Conservation (phyloP, 2,888 invertebrate genomes). For the Neria commutata region DNA sequence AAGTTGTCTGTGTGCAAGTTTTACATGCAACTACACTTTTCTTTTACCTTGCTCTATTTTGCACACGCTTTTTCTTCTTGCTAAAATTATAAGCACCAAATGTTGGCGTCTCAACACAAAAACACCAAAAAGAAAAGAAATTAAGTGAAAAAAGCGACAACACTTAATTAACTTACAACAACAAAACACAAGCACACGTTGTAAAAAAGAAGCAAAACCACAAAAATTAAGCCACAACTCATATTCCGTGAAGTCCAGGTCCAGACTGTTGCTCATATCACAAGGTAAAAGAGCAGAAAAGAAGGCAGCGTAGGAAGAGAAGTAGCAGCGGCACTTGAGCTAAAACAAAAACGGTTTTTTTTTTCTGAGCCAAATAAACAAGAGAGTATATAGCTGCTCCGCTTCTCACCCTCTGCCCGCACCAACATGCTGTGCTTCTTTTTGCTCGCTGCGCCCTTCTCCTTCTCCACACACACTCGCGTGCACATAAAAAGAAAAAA, state of each 20-base stretch:
- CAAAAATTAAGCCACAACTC: not conserved
- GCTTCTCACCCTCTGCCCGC: not conserved
- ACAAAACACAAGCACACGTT: not conserved
- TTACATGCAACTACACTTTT: too few species aligned
- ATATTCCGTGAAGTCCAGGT: not conserved
- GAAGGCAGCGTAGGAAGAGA: slow-evolving; percentile 24
- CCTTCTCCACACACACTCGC: too few species aligned
- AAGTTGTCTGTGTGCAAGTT: too few species aligned
- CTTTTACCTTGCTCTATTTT: too few species aligned
- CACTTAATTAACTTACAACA: slow-evolving; percentile 32
- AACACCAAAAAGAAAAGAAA: not conserved
- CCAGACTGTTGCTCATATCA: slow-evolving; percentile 18
- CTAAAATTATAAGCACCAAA: too few species aligned
- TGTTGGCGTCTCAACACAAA: not conserved
- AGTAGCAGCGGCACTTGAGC: slow-evolving; percentile 24
- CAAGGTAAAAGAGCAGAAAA: slow-evolving; percentile 39
- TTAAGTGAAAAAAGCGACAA: slow-evolving; percentile 8
- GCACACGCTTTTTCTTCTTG: too few species aligned
- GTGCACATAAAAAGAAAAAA: too few species aligned
- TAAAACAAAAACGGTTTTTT: slow-evolving; percentile 3
- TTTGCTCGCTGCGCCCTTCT: too few species aligned
- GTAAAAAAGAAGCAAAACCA: not conserved
- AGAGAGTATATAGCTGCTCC: not conserved
- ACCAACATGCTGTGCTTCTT: not conserved
- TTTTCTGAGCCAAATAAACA: too few species aligned